Conservation (phyloP, 2,888 invertebrate genomes). For the Dioctria linearis region DNA sequence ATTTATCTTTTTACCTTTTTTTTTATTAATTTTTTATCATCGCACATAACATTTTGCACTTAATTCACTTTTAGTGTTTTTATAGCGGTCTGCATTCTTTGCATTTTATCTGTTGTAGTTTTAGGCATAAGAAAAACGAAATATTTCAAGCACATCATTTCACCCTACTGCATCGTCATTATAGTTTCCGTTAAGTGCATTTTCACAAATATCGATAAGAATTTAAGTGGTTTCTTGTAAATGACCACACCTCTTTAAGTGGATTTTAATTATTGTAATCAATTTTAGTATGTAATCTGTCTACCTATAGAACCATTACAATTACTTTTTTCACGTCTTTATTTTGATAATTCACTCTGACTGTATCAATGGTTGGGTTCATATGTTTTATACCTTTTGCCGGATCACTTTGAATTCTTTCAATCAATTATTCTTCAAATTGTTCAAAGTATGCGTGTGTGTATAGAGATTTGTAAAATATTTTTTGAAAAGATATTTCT, state of each 20-base stretch:
- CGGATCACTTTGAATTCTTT: no score
- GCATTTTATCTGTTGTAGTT: constrained; percentile 16
- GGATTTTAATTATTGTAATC: constrained; percentile 32
- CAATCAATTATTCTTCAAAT: no score
- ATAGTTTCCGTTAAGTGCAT: constrained; percentile 22
- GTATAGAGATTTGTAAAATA: no score
- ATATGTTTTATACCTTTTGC: no score
- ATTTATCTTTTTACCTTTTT: not conserved
- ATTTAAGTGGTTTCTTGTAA: constrained; percentile 33
- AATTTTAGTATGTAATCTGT: no score
- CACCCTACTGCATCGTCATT: constrained; percentile 15
- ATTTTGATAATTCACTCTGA: no score
- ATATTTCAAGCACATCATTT: not conserved
- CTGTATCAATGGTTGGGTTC: no score
- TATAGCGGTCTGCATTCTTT: constrained; percentile 2
- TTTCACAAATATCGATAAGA: constrained; percentile 24
- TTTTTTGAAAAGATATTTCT: no score
- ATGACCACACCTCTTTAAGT: constrained; percentile 41
- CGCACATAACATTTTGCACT: constrained; percentile 24
- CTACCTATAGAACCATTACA: no score
- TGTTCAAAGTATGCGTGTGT: no score
- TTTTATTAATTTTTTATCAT: constrained; percentile 15
- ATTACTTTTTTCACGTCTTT: no score
- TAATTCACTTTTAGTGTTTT: constrained; percentile 19
- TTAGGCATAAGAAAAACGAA: no score